These are phyloP conservation scores for Aplysia californica DNA, from an alignment of 1,140 invertebrate genomes.

Conservation along the genomic window DNA sequence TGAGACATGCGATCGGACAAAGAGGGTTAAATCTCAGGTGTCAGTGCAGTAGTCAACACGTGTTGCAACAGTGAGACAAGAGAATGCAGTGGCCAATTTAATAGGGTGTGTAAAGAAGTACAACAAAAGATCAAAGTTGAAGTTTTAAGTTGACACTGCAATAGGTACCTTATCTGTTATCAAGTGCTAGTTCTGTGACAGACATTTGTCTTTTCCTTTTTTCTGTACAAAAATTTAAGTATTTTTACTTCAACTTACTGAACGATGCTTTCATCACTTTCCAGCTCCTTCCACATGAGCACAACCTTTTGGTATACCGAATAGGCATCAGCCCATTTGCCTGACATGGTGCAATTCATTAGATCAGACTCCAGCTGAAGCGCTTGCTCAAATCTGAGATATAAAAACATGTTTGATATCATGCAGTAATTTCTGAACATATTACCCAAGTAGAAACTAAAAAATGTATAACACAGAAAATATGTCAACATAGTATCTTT, in stretches of 20 bases:
- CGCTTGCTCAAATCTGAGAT: constrained; percentile 46
- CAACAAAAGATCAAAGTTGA: no score
- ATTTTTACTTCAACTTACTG: background rate
- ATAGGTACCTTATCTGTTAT: no score
- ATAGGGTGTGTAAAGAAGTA: no score
- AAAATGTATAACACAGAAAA: background rate
- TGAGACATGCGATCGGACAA: no score
- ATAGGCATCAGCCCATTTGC: constrained; percentile 42
- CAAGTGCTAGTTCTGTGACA: no score
- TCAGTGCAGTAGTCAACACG: no score
- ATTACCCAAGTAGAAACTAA: background rate
- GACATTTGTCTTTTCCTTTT: no score
- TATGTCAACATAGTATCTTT: no score
- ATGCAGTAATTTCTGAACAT: background rate
- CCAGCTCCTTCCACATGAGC: constrained; percentile 25
- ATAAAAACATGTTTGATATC: background rate
- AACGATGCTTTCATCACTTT: constrained; percentile 29
- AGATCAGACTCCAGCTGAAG: constrained; percentile 52
- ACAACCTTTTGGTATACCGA: constrained; percentile 39
- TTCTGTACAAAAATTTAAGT: background rate
- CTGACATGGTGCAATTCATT: constrained; percentile 31
- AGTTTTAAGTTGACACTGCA: no score
- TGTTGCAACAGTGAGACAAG: no score
- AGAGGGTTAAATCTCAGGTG: no score
- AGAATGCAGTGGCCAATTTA: no score